Evolutionary conservation across 2,113 vertebrate species (phyloP).

Genomic region (Anseranas semipalmata): DNA sequence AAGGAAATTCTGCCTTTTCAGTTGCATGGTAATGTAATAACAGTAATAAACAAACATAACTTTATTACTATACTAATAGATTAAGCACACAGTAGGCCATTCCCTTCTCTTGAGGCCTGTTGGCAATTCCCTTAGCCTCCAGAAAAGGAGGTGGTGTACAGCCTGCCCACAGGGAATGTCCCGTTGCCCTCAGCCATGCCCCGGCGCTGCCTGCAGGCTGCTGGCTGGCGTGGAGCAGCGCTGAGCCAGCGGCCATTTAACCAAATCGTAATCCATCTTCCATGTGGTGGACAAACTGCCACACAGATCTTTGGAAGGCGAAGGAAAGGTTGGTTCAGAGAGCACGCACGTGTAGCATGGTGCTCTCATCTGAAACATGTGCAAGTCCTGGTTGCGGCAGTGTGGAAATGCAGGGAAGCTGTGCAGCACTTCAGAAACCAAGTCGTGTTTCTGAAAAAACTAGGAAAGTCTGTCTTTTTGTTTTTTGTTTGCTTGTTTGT

Average conservation of each 20-base stretch:
- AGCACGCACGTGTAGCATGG: neutral
- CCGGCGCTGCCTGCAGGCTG: rapidly evolving
- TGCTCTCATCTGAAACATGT: neutral
- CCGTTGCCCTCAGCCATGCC: neutral
- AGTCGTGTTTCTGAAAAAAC: neutral
- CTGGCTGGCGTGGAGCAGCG: neutral
- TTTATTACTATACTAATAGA: neutral
- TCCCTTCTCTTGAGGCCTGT: neutral
- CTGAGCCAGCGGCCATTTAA: neutral
- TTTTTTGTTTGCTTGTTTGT: too few relatives aligned
- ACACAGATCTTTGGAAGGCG: neutral
- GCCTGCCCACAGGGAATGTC: neutral
- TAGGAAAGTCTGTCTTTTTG: too few relatives aligned
- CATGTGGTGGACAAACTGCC: neutral
- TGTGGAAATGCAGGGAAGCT: neutral
- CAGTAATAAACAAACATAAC: neutral
- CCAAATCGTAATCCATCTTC: neutral
- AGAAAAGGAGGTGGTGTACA: too few relatives aligned
- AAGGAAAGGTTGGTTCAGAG: too few relatives aligned
- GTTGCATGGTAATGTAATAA: too few relatives aligned
- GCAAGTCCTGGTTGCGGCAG: neutral
- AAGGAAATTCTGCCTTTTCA: neutral
- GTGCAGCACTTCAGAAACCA: neutral
- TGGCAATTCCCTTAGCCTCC: neutral
- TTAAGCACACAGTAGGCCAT: neutral